phyloP scores from a whole-genome alignment of 2,888 invertebrate genomes.

The Orgyia antiqua region DNA sequence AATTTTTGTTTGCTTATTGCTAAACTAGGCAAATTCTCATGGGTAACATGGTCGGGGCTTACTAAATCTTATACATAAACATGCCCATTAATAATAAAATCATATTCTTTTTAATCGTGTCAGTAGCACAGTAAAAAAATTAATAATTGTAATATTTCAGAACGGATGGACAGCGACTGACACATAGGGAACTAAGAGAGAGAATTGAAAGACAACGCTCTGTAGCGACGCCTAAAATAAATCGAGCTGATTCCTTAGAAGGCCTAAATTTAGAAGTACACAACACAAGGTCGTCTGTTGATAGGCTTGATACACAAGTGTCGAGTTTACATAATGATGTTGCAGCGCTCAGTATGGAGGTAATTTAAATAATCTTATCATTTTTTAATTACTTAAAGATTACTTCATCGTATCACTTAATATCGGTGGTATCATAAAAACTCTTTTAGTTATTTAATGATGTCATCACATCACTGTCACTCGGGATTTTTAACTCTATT shows the following conservation, averaged over 20 bases:
- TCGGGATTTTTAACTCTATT: no score
- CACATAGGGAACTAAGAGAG: constrained; percentile 77
- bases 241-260: constrained; percentile 78
- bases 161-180: constrained; percentile 57
- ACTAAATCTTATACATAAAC: no score
- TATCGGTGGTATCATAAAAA: no score
- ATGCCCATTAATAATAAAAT: no score
- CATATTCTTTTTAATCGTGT: no score
- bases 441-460: no score
- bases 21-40: no score
- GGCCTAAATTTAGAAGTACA: constrained; percentile 79
- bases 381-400: not conserved
- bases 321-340: constrained; percentile 91
- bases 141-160: no score
- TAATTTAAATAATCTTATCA: constrained; percentile 40
- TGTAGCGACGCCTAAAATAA: constrained; percentile 75
- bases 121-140: no score
- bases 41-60: no score
- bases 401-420: not conserved
- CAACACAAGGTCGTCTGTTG: constrained; percentile 78
- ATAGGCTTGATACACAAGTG: constrained; percentile 89
- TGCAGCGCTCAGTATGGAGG: constrained; percentile 90
- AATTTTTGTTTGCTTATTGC: no score
- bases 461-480: no score
- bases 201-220: constrained; percentile 83